Evolutionary conservation across 2,797 vertebrate genomes (phyloP).

Genomic region (Botia kubotai): DNA sequence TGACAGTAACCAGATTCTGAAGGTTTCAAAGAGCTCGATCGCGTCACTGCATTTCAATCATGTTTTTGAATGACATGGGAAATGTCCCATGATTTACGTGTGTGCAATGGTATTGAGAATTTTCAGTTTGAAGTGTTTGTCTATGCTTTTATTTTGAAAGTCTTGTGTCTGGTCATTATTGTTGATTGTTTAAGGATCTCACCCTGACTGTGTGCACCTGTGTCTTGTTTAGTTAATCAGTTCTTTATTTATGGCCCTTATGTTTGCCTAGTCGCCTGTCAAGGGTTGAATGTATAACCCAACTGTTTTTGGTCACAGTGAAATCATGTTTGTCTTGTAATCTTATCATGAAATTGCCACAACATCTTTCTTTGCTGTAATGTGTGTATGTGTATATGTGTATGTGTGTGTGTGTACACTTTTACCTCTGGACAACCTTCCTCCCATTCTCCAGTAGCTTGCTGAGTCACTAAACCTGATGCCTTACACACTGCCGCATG

Average conservation of each 20-base stretch:
- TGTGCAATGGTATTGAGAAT: not conserved
- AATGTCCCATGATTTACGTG: not conserved
- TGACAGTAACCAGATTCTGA: not conserved
- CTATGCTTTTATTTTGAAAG: not conserved
- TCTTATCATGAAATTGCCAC: not conserved
- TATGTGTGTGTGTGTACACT: not conserved
- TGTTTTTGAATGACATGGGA: not conserved
- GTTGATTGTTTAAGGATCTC: not conserved
- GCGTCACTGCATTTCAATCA: not conserved
- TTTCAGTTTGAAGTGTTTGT: not conserved
- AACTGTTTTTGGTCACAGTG: not conserved
- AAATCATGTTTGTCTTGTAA: not conserved
- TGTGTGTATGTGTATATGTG: too few relatives aligned
- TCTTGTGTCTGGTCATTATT: not conserved
- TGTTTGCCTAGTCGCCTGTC: not conserved
- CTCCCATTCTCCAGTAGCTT: conserved; percentile 68
- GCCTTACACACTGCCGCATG: not conserved
- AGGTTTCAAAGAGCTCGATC: not conserved
- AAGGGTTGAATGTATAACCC: not conserved
- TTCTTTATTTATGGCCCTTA: not conserved
- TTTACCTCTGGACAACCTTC: conserved; percentile 85
- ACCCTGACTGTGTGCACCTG: not conserved
- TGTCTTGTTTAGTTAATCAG: not conserved
- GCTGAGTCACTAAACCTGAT: conserved; percentile 67
- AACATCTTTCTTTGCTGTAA: too few relatives aligned